phyloP scores from a whole-genome alignment of 2,888 invertebrate genomes.

The Alloscopus bannaensis region DNA sequence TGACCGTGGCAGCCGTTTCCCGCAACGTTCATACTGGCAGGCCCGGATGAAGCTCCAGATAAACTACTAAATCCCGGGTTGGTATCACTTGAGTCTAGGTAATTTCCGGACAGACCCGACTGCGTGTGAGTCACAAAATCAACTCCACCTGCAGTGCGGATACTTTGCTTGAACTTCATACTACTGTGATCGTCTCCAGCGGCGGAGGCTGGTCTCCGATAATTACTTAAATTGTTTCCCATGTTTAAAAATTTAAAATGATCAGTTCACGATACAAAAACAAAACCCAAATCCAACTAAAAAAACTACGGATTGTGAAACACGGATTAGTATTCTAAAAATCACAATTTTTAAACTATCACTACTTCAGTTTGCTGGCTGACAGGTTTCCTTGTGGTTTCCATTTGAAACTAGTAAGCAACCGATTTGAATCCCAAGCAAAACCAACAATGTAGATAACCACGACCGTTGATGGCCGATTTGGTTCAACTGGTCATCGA shows the following conservation, averaged over 20 bases:
- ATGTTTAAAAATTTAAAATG: conserved; percentile 33
- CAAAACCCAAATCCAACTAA: neutral
- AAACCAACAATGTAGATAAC: too few species aligned
- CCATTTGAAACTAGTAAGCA: too few species aligned
- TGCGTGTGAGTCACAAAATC: conserved; percentile 59
- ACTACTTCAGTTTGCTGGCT: too few species aligned
- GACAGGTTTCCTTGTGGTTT: too few species aligned
- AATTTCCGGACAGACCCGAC: conserved; percentile 58
- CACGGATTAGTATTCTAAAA: conserved; percentile 2
- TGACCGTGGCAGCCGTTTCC: conserved; percentile 47
- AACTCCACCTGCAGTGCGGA: conserved; percentile 61
- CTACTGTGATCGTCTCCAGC: conserved; percentile 61
- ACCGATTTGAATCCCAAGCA: too few species aligned
- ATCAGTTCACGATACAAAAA: neutral
- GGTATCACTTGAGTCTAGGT: conserved; percentile 51
- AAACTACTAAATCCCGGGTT: conserved; percentile 66
- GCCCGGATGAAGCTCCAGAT: conserved; percentile 54
- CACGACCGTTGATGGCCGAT: too few species aligned
- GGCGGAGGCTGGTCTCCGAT: conserved; percentile 57
- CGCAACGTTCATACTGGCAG: conserved; percentile 41
- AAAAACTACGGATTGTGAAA: too few species aligned
- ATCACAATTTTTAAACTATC: too few species aligned
- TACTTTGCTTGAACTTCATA: conserved; percentile 68
- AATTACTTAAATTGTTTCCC: conserved; percentile 70
- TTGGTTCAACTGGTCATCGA: too few species aligned